A percentile compares a stretch with the other conserved stretches of the same genome.
Conservation (phyloP, 64 coral and sea anemone genomes). For the Astreopora myriophthalma region DNA sequence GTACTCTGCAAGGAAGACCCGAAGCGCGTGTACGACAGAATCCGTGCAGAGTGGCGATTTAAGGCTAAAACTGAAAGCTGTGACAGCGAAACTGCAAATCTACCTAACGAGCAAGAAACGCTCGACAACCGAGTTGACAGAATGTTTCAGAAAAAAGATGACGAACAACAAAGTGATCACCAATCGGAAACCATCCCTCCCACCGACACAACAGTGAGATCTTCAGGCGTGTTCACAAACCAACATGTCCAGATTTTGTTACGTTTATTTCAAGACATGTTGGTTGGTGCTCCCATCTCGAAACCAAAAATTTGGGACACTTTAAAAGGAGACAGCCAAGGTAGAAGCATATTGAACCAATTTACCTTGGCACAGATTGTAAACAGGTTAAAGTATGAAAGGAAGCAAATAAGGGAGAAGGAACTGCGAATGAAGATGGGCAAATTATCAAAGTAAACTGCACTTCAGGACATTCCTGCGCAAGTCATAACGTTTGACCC, state of each 20-base stretch:
- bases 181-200: constrained; percentile 20
- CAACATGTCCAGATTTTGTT: constrained; percentile 13
- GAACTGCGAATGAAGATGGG: neutral
- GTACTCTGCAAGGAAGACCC: neutral
- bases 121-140: neutral
- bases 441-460: neutral
- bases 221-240: constrained; percentile 21
- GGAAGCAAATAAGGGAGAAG: constrained; percentile 25
- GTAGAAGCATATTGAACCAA: neutral
- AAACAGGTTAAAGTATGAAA: constrained; percentile 64
- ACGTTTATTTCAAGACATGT: constrained; percentile 42
- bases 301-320: neutral
- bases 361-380: constrained; percentile 1
- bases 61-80: neutral
- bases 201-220: neutral
- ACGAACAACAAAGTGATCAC: constrained; percentile 26
- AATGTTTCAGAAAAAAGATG: constrained; percentile 12
- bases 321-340: neutral
- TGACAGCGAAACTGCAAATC: neutral
- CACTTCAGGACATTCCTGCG: neutral
- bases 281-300: constrained; percentile 18
- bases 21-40: neutral
- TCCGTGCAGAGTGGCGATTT: neutral
- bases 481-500: no score
- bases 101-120: neutral